Evolutionary conservation across 2,113 vertebrate species (phyloP).

Genomic region (Bubo blakistoni): DNA sequence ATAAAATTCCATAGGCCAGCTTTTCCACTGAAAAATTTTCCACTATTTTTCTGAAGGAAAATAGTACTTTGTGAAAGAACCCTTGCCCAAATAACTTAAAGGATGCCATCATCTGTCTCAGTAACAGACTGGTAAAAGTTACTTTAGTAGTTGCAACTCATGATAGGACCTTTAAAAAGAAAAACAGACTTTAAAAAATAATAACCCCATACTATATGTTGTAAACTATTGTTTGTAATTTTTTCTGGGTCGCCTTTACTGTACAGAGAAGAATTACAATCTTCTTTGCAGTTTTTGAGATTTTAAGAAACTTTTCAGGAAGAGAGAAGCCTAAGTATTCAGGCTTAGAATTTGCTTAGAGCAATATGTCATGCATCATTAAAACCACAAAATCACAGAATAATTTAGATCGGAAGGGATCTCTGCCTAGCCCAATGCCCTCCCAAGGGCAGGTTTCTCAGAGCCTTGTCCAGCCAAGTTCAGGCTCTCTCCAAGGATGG

Average conservation of each 20-base stretch:
- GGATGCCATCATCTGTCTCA: neutral
- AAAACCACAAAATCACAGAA: neutral
- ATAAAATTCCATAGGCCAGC: neutral
- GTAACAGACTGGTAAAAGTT: neutral
- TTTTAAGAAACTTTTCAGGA: neutral
- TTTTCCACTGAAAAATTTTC: neutral
- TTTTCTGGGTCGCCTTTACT: neutral
- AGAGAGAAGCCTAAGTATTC: neutral
- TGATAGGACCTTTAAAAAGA: neutral
- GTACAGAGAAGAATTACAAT: neutral
- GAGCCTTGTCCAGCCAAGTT: neutral
- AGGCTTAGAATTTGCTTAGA: neutral
- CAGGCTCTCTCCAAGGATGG: neutral
- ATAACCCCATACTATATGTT: neutral
- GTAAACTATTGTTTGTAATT: neutral
- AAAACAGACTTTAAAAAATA: neutral
- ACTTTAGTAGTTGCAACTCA: neutral
- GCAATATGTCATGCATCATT: neutral
- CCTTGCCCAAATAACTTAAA: neutral
- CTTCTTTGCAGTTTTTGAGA: neutral
- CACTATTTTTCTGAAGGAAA: neutral
- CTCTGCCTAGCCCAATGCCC: neutral
- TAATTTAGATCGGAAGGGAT: neutral
- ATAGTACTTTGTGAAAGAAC: neutral
- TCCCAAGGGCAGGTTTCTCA: neutral